These are phyloP conservation scores for Scarus forsteni DNA, from an alignment of 2,797 vertebrate species.

Conservation along the genomic window DNA sequence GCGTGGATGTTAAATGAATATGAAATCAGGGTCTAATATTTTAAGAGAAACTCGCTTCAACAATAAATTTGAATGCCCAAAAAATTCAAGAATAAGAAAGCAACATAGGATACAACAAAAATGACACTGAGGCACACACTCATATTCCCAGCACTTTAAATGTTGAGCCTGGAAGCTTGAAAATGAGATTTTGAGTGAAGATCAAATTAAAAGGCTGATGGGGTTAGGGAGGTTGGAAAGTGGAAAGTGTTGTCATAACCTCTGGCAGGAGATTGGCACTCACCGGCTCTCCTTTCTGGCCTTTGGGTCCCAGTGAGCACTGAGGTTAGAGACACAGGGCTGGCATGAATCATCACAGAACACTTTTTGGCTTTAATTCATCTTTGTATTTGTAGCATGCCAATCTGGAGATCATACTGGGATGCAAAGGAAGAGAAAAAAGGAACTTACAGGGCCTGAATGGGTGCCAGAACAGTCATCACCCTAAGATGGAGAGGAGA, in stretches of 20 bases:
- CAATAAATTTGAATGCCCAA: too few species aligned
- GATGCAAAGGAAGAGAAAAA: conserved; percentile 22
- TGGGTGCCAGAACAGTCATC: conserved; percentile 70
- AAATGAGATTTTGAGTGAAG: conserved; percentile 50
- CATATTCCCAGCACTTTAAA: conserved; percentile 35
- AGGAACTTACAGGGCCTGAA: conserved; percentile 77
- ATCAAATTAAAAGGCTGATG: conserved; percentile 45
- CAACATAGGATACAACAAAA: too few species aligned
- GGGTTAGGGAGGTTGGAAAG: conserved; percentile 26
- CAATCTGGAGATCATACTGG: conserved; percentile 51
- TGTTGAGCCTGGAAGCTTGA: conserved; percentile 16
- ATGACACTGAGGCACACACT: conserved; percentile 31
- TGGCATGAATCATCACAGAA: conserved; percentile 62
- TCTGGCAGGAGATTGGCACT: conserved; percentile 65
- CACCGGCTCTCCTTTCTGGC: conserved; percentile 83
- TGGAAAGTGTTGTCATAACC: conserved; percentile 43
- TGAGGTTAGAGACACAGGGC: conserved; percentile 72
- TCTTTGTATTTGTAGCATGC: conserved; percentile 23
- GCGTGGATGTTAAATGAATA: too few species aligned
- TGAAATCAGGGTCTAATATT: too few species aligned
- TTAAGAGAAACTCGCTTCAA: too few species aligned
- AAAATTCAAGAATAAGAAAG: too few species aligned
- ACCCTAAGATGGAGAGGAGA: conserved; percentile 64
- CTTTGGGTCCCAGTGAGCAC: conserved; percentile 71
- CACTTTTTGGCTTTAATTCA: conserved; percentile 25